Percentiles rank a stretch among this genome's conserved stretches.
Evolutionary conservation across 2,888 invertebrate genomes (phyloP).

Genomic region (Eupithecia vulgata): DNA sequence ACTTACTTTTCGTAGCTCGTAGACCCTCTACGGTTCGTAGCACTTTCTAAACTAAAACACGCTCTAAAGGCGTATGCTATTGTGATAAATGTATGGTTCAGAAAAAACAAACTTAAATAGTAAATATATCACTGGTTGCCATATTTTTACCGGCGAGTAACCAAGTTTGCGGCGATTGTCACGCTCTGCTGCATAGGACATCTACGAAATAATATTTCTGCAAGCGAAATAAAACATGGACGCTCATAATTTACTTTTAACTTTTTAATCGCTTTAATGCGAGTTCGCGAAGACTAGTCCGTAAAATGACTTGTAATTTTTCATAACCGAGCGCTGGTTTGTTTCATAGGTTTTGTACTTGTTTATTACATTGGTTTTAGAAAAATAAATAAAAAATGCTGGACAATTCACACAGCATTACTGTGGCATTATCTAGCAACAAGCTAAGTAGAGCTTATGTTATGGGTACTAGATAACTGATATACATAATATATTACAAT

Average conservation of each 20-base stretch:
- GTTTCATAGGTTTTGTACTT: constrained; percentile 27
- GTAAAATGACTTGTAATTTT: constrained; percentile 39
- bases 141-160: constrained; percentile 48
- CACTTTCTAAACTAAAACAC: constrained; percentile 6
- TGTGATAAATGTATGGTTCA: constrained; percentile 46
- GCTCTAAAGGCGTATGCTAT: neutral
- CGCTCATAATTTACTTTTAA: constrained; percentile 48
- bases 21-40: constrained; percentile 50
- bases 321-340: constrained; percentile 31
- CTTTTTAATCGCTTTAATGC: constrained; percentile 49
- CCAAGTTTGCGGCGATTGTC: constrained; percentile 53
- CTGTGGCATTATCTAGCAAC: no score
- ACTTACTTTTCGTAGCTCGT: constrained; percentile 31
- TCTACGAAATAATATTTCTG: constrained; percentile 54
- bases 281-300: constrained; percentile 42
- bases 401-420: no score
- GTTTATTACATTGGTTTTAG: constrained; percentile 23
- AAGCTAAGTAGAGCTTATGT: no score
- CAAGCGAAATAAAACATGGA: constrained; percentile 47
- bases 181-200: constrained; percentile 52
- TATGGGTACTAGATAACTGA: no score
- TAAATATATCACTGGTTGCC: constrained; percentile 45
- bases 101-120: constrained; percentile 50
- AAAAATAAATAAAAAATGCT: no score
- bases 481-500: no score